A percentile compares a stretch with the other conserved stretches of the same genome.
Conservation (phyloP, 2,113 vertebrate species). For the Dolichallabes microphthalmus region DNA sequence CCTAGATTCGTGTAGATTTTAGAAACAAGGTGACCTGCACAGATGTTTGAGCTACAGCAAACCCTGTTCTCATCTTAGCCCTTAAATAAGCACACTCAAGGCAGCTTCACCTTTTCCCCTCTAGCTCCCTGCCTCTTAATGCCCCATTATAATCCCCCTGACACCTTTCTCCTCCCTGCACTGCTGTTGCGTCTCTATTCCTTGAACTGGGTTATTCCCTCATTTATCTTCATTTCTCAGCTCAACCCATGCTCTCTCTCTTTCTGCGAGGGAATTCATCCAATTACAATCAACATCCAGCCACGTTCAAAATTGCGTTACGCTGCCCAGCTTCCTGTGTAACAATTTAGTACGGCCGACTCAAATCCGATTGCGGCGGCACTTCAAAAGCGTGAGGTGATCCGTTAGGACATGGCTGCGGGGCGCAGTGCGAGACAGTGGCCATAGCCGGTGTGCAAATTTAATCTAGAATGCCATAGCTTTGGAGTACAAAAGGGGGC, state of each 20-base stretch:
- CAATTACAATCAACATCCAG: conserved; percentile 77
- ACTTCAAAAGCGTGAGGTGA: conserved; percentile 75
- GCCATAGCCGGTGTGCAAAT: conserved; percentile 66
- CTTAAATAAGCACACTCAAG: conserved; percentile 26
- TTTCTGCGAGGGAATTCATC: conserved; percentile 79
- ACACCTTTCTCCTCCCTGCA: conserved; percentile 52
- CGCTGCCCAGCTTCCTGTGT: conserved; percentile 65
- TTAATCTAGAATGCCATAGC: conserved; percentile 74
- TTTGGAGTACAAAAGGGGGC: conserved; percentile 69
- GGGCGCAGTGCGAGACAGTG: conserved; percentile 59
- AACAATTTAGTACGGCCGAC: conserved; percentile 74
- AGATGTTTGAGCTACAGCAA: conserved; percentile 13
- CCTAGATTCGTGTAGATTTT: background rate
- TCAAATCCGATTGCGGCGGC: conserved; percentile 72
- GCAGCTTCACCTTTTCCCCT: conserved; percentile 69
- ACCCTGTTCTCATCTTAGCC: conserved; percentile 15
- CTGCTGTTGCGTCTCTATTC: conserved; percentile 67
- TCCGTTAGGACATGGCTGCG: conserved; percentile 77
- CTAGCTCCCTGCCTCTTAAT: conserved; percentile 67
- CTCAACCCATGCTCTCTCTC: conserved; percentile 66
- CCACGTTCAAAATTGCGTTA: conserved; percentile 74
- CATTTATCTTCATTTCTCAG: conserved; percentile 78
- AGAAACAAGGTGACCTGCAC: background rate
- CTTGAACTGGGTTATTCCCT: conserved; percentile 70
- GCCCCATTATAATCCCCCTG: conserved; percentile 68